phyloP scores from a whole-genome alignment of 2,888 invertebrate species.

The Aphidoletes aphidimyza region DNA sequence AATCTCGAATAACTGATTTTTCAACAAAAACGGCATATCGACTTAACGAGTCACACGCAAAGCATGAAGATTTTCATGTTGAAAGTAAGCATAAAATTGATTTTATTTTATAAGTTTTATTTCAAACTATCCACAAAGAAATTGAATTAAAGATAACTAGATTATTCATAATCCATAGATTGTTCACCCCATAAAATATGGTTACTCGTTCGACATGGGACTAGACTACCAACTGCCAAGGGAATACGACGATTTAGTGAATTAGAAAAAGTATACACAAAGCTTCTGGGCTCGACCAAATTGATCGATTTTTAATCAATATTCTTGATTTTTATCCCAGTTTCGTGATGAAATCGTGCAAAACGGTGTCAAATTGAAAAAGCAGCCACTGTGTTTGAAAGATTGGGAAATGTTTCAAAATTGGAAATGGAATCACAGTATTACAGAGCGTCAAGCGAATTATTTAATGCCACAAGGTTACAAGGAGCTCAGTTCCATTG shows the following conservation, averaged over 20 bases:
- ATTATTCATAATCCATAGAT: neutral
- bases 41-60: no score
- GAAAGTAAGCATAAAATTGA: no score
- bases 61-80: no score
- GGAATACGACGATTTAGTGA: constrained; percentile 7
- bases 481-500: neutral
- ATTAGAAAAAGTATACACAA: constrained; percentile 7
- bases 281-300: neutral
- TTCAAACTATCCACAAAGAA: no score
- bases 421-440: constrained; percentile 44
- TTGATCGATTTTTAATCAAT: neutral
- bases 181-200: constrained; percentile 40
- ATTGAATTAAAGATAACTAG: neutral
- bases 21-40: no score
- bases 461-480: neutral
- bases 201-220: constrained; percentile 49
- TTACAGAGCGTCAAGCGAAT: neutral
- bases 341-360: neutral
- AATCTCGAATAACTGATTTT: no score
- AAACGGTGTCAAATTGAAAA: neutral
- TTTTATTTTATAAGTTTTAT: no score
- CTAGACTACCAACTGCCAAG: neutral
- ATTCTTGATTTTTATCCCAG: neutral
- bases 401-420: neutral
- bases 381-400: neutral